A percentile compares a stretch with the other conserved stretches of the same genome.
phyloP scores from a whole-genome alignment of 2,797 vertebrate genomes.

The Chaetodon trifasciatus region DNA sequence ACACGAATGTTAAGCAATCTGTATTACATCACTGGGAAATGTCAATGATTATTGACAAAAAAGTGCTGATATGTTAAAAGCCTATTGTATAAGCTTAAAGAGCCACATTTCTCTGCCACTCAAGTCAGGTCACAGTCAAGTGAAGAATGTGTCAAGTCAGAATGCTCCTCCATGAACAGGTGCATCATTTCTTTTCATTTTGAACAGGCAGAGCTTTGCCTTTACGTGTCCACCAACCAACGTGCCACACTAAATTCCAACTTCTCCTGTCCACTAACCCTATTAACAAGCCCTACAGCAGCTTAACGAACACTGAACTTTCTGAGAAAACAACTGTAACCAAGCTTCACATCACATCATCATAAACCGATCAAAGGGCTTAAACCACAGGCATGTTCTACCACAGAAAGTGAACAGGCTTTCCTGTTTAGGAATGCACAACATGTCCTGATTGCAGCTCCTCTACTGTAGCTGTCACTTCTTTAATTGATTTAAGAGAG shows the following conservation, averaged over 20 bases:
- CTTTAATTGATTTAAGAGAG: conserved; percentile 55
- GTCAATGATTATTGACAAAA: not conserved
- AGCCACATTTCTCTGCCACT: not conserved
- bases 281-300: not conserved
- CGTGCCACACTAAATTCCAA: not conserved
- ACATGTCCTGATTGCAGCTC: conserved; percentile 48
- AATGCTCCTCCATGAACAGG: not conserved
- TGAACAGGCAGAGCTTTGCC: not conserved
- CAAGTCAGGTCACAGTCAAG: not conserved
- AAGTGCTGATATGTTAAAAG: not conserved
- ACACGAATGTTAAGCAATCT: not conserved
- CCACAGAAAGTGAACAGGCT: not conserved
- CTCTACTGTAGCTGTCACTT: conserved; percentile 56
- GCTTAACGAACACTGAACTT: not conserved
- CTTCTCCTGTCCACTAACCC: not conserved
- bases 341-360: not conserved
- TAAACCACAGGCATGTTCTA: not conserved
- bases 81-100: not conserved
- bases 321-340: not conserved
- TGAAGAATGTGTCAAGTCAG: too few relatives aligned
- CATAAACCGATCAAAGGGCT: not conserved
- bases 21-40: not conserved
- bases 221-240: not conserved
- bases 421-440: conserved; percentile 46
- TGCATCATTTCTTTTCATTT: not conserved